Conservation (phyloP, 2,113 vertebrate species). For the Tachysurus vachellii region DNA sequence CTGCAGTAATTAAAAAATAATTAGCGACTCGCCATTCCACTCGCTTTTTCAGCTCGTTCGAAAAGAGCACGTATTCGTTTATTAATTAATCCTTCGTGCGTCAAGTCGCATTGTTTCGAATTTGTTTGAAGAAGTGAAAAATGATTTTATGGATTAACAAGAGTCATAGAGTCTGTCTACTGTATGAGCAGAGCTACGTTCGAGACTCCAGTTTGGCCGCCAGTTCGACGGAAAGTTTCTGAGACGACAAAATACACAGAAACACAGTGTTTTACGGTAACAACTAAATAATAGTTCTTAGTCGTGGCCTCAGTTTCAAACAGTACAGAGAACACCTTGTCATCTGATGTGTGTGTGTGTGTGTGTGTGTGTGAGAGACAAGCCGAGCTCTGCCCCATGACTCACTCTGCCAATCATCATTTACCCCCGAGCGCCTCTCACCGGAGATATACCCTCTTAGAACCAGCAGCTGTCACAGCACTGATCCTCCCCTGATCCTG, state of each 20-base stretch:
- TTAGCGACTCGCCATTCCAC: not conserved
- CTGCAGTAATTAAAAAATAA: constrained; percentile 6
- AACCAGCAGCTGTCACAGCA: constrained; percentile 21
- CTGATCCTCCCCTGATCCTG: constrained; percentile 15
- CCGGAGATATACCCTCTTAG: not conserved
- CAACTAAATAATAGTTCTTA: not conserved
- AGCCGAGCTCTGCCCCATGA: not conserved
- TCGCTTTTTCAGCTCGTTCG: not conserved
- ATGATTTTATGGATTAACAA: not conserved
- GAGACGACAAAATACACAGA: not conserved
- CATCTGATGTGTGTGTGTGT: not conserved
- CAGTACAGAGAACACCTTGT: not conserved
- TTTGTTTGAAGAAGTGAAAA: not conserved
- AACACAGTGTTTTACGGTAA: not conserved
- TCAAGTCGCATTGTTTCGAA: not conserved
- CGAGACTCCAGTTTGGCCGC: not conserved
- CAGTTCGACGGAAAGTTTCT: not conserved
- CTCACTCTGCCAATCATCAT: constrained; percentile 25
- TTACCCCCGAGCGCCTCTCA: not conserved
- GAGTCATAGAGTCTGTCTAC: not conserved
- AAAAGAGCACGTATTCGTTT: not conserved
- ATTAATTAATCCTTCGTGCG: not conserved
- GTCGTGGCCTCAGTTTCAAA: not conserved
- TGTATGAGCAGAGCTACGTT: not conserved
- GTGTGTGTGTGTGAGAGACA: constrained; percentile 1